Evolutionary conservation across 2,888 invertebrate species (phyloP), one percentile per base, ranked within the genome.

Genomic region (Zygogramma bicolorata): DNA sequence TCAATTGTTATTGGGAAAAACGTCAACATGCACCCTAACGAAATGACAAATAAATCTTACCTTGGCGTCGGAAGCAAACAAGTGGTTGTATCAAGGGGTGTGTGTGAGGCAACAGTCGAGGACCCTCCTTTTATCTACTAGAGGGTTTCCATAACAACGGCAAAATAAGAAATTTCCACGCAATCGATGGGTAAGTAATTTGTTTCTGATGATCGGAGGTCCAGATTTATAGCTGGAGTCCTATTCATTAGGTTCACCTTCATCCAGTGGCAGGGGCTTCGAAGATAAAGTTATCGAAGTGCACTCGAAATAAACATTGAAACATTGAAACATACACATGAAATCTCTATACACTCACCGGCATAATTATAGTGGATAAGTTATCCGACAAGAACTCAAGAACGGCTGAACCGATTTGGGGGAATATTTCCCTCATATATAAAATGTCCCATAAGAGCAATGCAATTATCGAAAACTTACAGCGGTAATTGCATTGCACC

Each of bases 31-130:
- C 8, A 46, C 10, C 0, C 20, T 46, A 20, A 46, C 3, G 18
- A 8, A 8, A 25, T 27, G n/a, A 25, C n/a, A 27, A 18, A 46
- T 38, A 38, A 34, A 20, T 31, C 46, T 63, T 20, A 49, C 63
- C 49, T 46, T 29, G 2, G 42, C 18, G 29, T 7, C 40, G 3
- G 27, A 13, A 8, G 61, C n/a, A 20, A 75, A 68, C 75, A 72
- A 65, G 65, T 70, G 65, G 63, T 71, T 70, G 49, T 68, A 22
- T 92, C 22, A 34, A 22, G 27, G 15, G 31, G 40, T 58, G 22
- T 49, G 22, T 62, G 93, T 0, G 82, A 90, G 25, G 90, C 91
- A 82, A 92, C 92, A 0, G 92, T 92, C 0, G 90, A 91, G 82
- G 91, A 92, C 0, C 92, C 92, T 0, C 91, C 68, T 73, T 75